Evolutionary conservation across 2,797 vertebrate genomes (phyloP).

Genomic region (Malurus leucopterus): DNA sequence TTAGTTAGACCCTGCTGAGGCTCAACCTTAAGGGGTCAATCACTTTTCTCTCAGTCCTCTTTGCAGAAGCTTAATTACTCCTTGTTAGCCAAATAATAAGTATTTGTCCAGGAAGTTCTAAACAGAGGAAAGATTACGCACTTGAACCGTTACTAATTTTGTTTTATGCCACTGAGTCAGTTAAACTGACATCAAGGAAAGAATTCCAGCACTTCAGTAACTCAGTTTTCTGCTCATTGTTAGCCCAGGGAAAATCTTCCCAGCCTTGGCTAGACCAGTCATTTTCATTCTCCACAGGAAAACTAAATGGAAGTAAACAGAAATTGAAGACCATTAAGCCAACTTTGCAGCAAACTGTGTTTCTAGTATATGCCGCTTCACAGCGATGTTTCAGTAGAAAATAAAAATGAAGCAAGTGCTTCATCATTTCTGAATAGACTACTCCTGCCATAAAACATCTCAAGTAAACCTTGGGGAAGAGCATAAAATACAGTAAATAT

Average conservation of each 20-base stretch:
- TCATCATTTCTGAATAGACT: neutral
- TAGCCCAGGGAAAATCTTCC: neutral
- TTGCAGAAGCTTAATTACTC: conserved; percentile 30
- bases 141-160: conserved; percentile 38
- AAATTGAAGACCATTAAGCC: neutral
- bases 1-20: conserved; percentile 18
- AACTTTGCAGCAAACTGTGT: neutral
- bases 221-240: neutral
- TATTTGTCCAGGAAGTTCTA: conserved; percentile 1
- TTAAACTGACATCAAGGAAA: conserved; percentile 20
- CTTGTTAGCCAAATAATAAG: conserved; percentile 28
- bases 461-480: neutral
- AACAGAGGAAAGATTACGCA: neutral
- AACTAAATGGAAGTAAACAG: neutral
- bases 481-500: neutral
- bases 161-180: neutral
- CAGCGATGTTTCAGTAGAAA: neutral
- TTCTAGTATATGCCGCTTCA: neutral
- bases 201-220: neutral
- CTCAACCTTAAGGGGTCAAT: conserved; percentile 10
- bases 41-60: neutral
- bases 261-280: neutral
- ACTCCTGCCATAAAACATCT: neutral
- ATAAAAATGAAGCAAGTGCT: neutral
- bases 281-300: neutral